A percentile compares a stretch with the other conserved stretches of the same genome.
Conservation (phyloP, 2,888 invertebrate genomes). For the Cloeon dipterum region DNA sequence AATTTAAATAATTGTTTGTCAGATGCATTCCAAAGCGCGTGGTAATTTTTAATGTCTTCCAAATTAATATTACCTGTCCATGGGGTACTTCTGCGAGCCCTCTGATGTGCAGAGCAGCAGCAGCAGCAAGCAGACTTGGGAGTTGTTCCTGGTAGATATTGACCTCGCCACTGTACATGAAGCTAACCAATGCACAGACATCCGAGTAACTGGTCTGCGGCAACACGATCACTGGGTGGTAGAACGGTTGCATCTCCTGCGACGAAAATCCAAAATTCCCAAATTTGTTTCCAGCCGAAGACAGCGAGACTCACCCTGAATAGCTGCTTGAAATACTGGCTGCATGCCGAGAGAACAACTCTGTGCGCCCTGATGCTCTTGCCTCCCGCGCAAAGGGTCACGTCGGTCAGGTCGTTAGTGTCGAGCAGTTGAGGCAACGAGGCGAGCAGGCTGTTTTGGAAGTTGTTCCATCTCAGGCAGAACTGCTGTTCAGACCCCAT, state of each 20-base stretch:
- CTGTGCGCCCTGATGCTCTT: conserved; percentile 66
- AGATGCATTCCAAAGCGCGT: too few species aligned
- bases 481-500: conserved; percentile 35
- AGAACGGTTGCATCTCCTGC: conserved; percentile 42
- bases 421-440: conserved; percentile 55
- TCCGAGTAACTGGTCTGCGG: conserved; percentile 47
- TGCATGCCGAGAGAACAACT: conserved; percentile 70
- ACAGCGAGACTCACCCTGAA: conserved; percentile 36
- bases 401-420: conserved; percentile 63
- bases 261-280: conserved; percentile 9
- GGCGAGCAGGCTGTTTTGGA: conserved; percentile 49
- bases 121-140: conserved; percentile 50
- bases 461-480: conserved; percentile 69
- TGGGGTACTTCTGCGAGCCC: conserved; percentile 46
- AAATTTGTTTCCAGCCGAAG: neutral
- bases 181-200: conserved; percentile 50
- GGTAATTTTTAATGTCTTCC: too few species aligned
- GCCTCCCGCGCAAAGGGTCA: conserved; percentile 66
- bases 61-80: conserved; percentile 28
- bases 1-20: too few species aligned
- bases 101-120: conserved; percentile 57
- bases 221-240: conserved; percentile 47
- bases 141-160: conserved; percentile 59
- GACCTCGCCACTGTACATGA: conserved; percentile 76
- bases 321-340: conserved; percentile 70